These are phyloP conservation scores for Tenthredo notha DNA, from an alignment of 2,888 invertebrate species.

Conservation along the genomic window DNA sequence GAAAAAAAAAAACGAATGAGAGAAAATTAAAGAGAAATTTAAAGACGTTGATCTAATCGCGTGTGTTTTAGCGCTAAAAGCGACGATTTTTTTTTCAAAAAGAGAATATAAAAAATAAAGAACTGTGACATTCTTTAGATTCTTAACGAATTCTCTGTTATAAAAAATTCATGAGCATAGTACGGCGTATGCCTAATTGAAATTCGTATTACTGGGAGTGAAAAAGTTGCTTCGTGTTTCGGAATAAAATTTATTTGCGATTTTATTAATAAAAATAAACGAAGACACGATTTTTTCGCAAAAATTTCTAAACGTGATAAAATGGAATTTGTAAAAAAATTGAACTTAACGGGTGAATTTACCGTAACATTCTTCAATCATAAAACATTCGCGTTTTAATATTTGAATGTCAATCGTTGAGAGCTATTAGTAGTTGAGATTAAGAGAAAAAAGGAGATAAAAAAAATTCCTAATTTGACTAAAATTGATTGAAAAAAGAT, in stretches of 20 bases:
- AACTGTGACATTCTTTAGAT: not conserved
- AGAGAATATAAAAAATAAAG: not conserved
- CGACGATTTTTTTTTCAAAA: not conserved
- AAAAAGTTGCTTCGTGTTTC: not conserved
- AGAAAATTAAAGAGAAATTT: not conserved
- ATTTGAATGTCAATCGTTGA: not conserved
- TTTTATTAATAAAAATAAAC: not conserved
- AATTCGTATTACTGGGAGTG: not conserved
- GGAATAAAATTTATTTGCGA: not conserved
- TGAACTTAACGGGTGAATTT: not conserved
- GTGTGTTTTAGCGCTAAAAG: not conserved
- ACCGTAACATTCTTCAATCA: not conserved
- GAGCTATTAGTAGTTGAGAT: not conserved
- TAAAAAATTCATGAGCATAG: not conserved
- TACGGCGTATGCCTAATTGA: not conserved
- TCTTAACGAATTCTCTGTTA: not conserved
- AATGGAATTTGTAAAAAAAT: not conserved
- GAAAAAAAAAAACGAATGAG: not conserved
- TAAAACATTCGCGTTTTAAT: not conserved
- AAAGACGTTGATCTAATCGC: not conserved
- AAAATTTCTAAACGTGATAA: not conserved
- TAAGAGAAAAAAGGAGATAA: not conserved
- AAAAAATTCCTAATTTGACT: not conserved
- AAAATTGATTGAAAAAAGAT: not conserved
- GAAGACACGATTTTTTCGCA: not conserved